Evolutionary conservation across 2,113 vertebrate genomes (phyloP).

Genomic region (Neopipo cinnamomea): DNA sequence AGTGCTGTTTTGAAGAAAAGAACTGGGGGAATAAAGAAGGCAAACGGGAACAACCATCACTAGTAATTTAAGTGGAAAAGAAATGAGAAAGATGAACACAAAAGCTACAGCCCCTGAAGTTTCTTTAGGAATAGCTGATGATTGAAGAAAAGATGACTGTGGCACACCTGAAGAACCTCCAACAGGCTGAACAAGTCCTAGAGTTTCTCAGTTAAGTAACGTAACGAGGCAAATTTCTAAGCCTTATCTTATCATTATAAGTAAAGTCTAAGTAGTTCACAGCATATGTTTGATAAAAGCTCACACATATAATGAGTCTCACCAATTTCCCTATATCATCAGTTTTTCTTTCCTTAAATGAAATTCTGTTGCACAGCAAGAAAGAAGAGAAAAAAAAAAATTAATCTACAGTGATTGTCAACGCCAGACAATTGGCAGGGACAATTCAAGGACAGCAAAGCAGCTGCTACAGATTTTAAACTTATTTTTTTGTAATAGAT

Average conservation of each 20-base stretch:
- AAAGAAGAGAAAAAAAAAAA: neutral
- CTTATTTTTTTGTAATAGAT: slow-evolving; percentile 35
- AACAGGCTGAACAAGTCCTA: neutral
- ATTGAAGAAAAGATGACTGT: neutral
- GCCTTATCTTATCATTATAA: neutral
- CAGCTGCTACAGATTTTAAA: slow-evolving; percentile 14
- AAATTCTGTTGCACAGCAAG: neutral
- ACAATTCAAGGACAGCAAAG: slow-evolving; percentile 40
- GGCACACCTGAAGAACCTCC: neutral
- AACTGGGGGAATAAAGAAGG: rapidly evolving
- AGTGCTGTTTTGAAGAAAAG: neutral
- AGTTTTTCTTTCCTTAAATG: neutral
- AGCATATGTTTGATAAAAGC: neutral
- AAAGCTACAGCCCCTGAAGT: neutral
- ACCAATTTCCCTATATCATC: neutral
- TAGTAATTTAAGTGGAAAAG: neutral
- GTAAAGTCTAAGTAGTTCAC: neutral
- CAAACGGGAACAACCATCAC: neutral
- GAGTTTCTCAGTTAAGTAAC: neutral
- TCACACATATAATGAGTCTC: neutral
- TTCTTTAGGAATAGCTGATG: neutral
- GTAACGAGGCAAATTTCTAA: neutral
- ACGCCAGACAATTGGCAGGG: neutral
- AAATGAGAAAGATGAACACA: neutral
- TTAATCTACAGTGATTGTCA: neutral